Conservation (phyloP, 2,113 vertebrate species). For the Apodemus speciosus region DNA sequence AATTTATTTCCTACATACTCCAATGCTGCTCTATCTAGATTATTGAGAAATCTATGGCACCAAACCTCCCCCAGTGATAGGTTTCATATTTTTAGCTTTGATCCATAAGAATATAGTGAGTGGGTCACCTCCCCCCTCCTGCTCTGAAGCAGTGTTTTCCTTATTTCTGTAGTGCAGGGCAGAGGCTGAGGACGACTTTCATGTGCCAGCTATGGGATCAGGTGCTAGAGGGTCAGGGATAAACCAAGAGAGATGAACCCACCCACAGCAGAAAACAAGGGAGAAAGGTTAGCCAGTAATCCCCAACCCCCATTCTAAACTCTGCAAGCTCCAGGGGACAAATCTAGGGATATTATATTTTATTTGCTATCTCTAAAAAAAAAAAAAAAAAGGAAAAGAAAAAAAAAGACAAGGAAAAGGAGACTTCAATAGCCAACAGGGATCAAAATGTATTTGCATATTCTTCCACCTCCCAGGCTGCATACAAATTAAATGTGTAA, state of each 20-base stretch:
- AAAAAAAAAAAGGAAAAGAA: neutral
- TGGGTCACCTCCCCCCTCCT: neutral
- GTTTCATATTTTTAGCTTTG: neutral
- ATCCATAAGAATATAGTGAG: accelerated
- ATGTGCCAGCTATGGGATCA: neutral
- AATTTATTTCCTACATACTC: neutral
- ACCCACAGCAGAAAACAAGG: slow-evolving; percentile 40
- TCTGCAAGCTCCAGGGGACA: slow-evolving; percentile 8
- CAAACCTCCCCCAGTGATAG: too few species aligned
- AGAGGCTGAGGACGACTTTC: neutral
- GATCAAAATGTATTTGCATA: slow-evolving; percentile 49
- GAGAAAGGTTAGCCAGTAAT: slow-evolving; percentile 71
- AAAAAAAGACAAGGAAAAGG: neutral
- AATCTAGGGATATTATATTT: slow-evolving; percentile 2
- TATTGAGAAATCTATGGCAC: neutral
- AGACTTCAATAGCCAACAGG: slow-evolving; percentile 47
- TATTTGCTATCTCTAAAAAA: slow-evolving; percentile 4
- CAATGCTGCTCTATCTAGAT: neutral
- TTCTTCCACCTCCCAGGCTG: slow-evolving; percentile 43
- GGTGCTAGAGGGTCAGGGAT: slow-evolving; percentile 34
- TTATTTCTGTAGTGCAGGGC: neutral
- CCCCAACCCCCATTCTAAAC: slow-evolving; percentile 29
- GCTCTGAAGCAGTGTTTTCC: neutral
- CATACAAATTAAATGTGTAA: slow-evolving; percentile 75
- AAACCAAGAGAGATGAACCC: slow-evolving; percentile 50